Conservation (phyloP, 2,113 vertebrate species). For the Equus przewalskii region DNA sequence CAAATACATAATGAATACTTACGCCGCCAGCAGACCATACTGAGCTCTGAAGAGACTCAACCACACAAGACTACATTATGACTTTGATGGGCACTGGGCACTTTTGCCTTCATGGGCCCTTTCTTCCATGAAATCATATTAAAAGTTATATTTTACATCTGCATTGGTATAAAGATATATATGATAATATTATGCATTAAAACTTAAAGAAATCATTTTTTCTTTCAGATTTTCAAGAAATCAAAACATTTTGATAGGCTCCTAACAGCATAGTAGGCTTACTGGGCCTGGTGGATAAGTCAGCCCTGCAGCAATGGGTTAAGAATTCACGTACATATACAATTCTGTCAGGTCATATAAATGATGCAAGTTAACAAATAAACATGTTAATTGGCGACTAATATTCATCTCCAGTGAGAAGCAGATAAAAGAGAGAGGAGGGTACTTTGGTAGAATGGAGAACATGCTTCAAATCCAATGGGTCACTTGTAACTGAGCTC, state of each 20-base stretch:
- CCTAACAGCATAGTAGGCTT: background rate
- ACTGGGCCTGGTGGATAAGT: background rate
- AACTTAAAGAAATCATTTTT: background rate
- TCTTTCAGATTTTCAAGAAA: slow-evolving; percentile 6
- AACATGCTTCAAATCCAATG: background rate
- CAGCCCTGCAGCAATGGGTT: background rate
- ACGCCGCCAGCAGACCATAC: background rate
- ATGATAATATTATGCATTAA: background rate
- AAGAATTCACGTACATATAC: background rate
- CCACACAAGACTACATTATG: background rate
- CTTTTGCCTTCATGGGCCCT: background rate
- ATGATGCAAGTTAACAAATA: background rate
- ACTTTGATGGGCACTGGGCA: background rate
- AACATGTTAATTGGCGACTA: background rate
- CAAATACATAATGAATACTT: background rate
- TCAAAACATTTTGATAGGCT: background rate
- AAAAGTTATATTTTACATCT: background rate
- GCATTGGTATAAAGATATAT: background rate
- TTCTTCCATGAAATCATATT: background rate
- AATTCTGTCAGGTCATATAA: background rate
- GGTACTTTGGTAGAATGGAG: background rate
- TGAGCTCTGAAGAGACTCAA: background rate
- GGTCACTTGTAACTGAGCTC: background rate
- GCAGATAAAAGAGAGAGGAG: background rate
- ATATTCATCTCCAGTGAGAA: background rate